Evolutionary conservation across 2,113 vertebrate genomes (phyloP).

Genomic region (Ceuthmochares aereus): DNA sequence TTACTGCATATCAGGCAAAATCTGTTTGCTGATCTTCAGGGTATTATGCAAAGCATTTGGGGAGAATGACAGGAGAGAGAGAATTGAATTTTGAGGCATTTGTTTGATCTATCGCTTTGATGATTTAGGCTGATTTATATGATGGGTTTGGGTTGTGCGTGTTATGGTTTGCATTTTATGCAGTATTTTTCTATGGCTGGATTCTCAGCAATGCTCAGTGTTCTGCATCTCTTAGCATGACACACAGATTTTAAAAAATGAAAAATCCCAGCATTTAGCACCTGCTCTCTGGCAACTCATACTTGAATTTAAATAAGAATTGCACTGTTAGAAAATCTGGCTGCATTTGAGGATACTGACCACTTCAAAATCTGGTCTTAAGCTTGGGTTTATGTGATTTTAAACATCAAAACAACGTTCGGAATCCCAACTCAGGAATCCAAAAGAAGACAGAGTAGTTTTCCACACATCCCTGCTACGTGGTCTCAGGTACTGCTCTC

Average conservation of each 20-base stretch:
- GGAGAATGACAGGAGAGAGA: slow-evolving; percentile 59
- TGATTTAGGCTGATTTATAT: slow-evolving; percentile 72
- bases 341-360: background rate
- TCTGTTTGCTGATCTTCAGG: slow-evolving; percentile 69
- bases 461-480: background rate
- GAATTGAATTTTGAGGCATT: slow-evolving; percentile 67
- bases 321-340: background rate
- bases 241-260: slow-evolving; percentile 35
- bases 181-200: slow-evolving; percentile 13
- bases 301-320: slow-evolving; percentile 16
- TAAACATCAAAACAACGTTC: slow-evolving; percentile 16
- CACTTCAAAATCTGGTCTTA: slow-evolving; percentile 32
- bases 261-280: slow-evolving; percentile 36
- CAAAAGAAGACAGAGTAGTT: slow-evolving; percentile 27
- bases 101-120: slow-evolving; percentile 72
- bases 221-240: slow-evolving; percentile 10
- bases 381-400: slow-evolving; percentile 23
- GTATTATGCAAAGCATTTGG: slow-evolving; percentile 69
- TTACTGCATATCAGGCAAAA: slow-evolving; percentile 62
- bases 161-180: slow-evolving; percentile 54
- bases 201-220: slow-evolving; percentile 10
- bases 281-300: slow-evolving; percentile 31
- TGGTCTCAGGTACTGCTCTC: background rate
- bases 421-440: background rate
- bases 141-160: slow-evolving; percentile 50